Evolutionary conservation across 2,797 vertebrate species (phyloP).

Genomic region (Rhyacichthys aspro): DNA sequence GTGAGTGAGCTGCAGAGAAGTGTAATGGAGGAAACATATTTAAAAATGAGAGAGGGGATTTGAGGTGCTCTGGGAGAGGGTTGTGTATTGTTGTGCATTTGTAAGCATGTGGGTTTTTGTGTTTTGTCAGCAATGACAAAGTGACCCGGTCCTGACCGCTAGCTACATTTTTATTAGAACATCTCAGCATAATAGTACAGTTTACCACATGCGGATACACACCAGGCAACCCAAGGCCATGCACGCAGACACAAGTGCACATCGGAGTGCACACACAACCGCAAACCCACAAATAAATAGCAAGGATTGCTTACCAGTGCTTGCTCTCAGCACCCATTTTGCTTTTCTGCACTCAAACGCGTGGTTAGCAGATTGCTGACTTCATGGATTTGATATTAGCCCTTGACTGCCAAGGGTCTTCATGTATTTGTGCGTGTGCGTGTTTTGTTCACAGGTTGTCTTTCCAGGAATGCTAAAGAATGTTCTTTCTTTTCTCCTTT

Average conservation of each 20-base stretch:
- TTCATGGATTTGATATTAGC: constrained; percentile 50
- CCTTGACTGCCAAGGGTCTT: constrained; percentile 35
- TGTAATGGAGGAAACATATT: constrained; percentile 9
- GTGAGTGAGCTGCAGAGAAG: background rate
- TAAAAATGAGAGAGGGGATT: constrained; percentile 15
- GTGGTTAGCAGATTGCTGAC: constrained; percentile 61
- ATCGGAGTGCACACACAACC: constrained; percentile 14
- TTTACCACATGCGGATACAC: constrained; percentile 39
- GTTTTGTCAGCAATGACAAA: constrained; percentile 52
- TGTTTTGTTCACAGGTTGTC: constrained; percentile 37
- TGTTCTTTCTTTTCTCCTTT: constrained; percentile 12
- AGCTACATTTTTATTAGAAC: constrained; percentile 49
- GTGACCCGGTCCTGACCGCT: constrained; percentile 52
- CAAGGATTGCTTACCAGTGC: constrained; percentile 46
- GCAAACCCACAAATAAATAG: constrained; percentile 21
- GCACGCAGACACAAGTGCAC: constrained; percentile 13
- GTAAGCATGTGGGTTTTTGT: constrained; percentile 20
- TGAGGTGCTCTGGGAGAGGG: constrained; percentile 8
- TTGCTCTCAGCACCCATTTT: constrained; percentile 47
- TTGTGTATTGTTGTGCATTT: constrained; percentile 9
- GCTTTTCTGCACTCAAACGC: constrained; percentile 50
- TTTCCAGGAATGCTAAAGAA: constrained; percentile 52
- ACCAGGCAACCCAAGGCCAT: constrained; percentile 15
- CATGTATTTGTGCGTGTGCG: constrained; percentile 6
- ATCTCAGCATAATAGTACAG: constrained; percentile 48